phyloP scores from a whole-genome alignment of 2,888 invertebrate genomes.

The Tipula lateralis region DNA sequence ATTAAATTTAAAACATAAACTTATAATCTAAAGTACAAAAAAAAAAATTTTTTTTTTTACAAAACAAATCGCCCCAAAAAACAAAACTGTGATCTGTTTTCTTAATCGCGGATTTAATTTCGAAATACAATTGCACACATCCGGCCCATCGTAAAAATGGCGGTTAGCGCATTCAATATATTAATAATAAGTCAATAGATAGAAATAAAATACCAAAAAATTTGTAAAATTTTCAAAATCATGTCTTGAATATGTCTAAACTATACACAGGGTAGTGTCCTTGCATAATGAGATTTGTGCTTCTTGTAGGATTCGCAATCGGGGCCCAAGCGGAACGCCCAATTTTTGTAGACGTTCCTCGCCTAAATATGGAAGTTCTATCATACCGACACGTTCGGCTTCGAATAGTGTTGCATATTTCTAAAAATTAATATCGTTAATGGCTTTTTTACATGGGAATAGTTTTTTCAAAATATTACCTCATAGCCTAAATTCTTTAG shows the following conservation, averaged over 20 bases:
- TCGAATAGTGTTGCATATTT: constrained; percentile 82
- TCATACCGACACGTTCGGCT: constrained; percentile 81
- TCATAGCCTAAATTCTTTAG: constrained; percentile 88
- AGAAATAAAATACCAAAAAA: constrained; percentile 30
- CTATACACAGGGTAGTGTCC: constrained; percentile 58
- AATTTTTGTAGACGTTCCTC: constrained; percentile 82
- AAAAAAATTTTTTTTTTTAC: not conserved
- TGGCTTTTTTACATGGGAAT: not conserved
- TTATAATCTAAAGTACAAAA: not conserved
- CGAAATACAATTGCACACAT: constrained; percentile 34
- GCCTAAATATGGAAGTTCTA: constrained; percentile 83
- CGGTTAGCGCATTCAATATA: constrained; percentile 33
- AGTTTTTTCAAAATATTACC: constrained; percentile 50
- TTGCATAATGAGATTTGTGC: constrained; percentile 63
- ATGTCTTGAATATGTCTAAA: constrained; percentile 47
- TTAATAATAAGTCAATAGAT: not conserved
- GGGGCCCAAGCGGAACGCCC: constrained; percentile 85
- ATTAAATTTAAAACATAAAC: not conserved
- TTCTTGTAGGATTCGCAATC: constrained; percentile 82
- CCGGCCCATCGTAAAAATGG: constrained; percentile 34
- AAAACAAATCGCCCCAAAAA: not conserved
- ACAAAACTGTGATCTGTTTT: not conserved
- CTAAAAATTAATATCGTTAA: constrained; percentile 48
- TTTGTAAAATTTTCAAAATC: not conserved
- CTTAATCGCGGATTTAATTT: not conserved